Base-by-base conservation (phyloP, 2,888 invertebrate species). In the Netelia virgata region DNA sequence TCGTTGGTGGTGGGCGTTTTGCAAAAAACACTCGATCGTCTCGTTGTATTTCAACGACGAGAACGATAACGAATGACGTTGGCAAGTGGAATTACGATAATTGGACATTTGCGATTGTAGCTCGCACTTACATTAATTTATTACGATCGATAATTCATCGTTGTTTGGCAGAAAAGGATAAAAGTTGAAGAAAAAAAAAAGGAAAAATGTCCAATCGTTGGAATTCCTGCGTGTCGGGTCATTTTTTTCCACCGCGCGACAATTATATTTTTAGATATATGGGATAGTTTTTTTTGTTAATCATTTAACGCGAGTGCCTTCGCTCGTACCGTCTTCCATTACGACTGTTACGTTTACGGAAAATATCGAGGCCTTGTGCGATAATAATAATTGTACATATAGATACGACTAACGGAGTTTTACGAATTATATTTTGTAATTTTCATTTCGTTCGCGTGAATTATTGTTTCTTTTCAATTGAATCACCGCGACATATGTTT, bases 1-100 rank as follows among this genome's bases (percentile, higher is more conserved):
- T 90, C 94, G 96, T 14, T 97, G 97, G 97, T 97, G 97, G 97
- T 97, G 97, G 97, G 97, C 97, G 0, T 97, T 97, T 90, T 97
- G 97, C 94, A 97, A 97, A 93, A 97, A 97, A 90, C 96, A 97
- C 94, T 96, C 96, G 78, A 96, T 97, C 85, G 96, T 96, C 1
- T 96, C 96, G 75, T 92, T 96, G 72, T 95, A 95, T 90, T 95
- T 93, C 80, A 93, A 93, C 85, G 93, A 93, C 87, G 93, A 93
- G 69, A 93, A 91, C 83, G 93, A 93, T 59, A 91, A 92, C 88
- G 93, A 93, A 87, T 92, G 90, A 91, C 86, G 47, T n/a, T 36
- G 68, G 20, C 53, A 9, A 80, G 23, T 18, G 57, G 73, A 28
- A 63, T 81, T 70, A 11, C 84, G 76, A 81, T 76, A 18, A 73